phyloP scores from a whole-genome alignment of 2,888 invertebrate genomes.

The Zygothrica quintamaculata region DNA sequence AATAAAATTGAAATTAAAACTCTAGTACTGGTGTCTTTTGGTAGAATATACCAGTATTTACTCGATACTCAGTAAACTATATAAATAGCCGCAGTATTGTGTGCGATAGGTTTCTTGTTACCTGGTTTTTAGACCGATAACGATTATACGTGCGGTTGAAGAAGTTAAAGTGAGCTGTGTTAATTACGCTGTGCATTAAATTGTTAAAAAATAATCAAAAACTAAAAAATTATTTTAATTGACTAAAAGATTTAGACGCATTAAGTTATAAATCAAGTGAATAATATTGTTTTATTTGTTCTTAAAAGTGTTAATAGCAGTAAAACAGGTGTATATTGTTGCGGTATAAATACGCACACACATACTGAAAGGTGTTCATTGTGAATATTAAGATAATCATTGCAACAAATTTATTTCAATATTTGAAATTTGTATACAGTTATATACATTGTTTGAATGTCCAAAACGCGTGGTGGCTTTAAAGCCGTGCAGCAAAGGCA shows the following conservation, averaged over 20 bases:
- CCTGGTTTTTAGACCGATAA: conserved; percentile 35
- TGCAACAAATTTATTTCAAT: conserved; percentile 38
- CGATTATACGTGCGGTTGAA: conserved; percentile 41
- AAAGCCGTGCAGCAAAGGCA: conserved; percentile 74
- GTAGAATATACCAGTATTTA: conserved; percentile 56
- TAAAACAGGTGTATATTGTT: conserved; percentile 54
- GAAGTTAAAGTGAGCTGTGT: conserved; percentile 50
- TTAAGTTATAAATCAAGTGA: conserved; percentile 23
- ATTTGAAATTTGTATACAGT: conserved; percentile 24
- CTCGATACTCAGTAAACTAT: conserved; percentile 40
- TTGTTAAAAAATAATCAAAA: conserved; percentile 14
- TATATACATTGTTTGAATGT: conserved; percentile 50
- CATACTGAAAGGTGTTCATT: conserved; percentile 56
- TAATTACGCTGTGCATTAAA: conserved; percentile 53
- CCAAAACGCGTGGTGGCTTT: conserved; percentile 60
- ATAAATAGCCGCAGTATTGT: conserved; percentile 64
- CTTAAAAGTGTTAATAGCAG: conserved; percentile 6
- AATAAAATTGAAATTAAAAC: conserved; percentile 17
- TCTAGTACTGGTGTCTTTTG: conserved; percentile 30
- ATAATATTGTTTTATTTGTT: conserved; percentile 7
- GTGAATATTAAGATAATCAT: conserved; percentile 47
- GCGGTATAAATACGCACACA: conserved; percentile 56
- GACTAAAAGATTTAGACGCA: conserved; percentile 5
- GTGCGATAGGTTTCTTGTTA: conserved; percentile 51
- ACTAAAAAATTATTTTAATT: conserved; percentile 13